Conservation (phyloP, 2,113 vertebrate species). For the Hippocampus abdominalis region DNA sequence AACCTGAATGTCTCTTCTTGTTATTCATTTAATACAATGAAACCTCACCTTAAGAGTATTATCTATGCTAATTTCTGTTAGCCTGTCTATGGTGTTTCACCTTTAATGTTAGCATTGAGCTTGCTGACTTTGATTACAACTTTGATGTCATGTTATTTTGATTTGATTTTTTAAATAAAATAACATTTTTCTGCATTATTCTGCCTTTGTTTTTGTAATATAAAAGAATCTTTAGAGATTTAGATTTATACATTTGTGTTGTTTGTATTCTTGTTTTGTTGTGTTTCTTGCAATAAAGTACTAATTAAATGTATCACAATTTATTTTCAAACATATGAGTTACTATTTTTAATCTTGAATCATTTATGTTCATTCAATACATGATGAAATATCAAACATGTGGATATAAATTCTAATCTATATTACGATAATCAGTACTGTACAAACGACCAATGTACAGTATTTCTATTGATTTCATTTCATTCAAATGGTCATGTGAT, state of each 20-base stretch:
- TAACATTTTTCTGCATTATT: background rate
- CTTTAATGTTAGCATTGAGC: no score
- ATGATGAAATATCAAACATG: background rate
- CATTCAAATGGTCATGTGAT: no score
- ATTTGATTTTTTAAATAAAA: background rate
- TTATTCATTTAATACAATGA: background rate
- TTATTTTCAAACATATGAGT: background rate
- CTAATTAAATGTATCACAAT: background rate
- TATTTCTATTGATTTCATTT: background rate
- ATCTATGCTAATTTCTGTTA: background rate
- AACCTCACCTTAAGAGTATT: background rate
- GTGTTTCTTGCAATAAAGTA: background rate
- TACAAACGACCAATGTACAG: no score
- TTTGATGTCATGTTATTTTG: background rate
- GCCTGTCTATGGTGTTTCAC: no score
- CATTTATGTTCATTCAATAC: background rate
- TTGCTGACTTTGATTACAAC: background rate
- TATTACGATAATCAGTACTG: no score
- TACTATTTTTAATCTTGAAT: no score
- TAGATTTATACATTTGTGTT: background rate
- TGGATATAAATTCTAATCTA: no score
- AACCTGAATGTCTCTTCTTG: constrained; percentile 21
- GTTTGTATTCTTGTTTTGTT: background rate
- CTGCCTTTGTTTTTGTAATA: background rate
- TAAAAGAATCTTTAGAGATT: background rate